Percentiles rank a stretch among this genome's conserved stretches.
Evolutionary conservation across 2,113 vertebrate genomes (phyloP).

Genomic region (Mobula hypostoma): DNA sequence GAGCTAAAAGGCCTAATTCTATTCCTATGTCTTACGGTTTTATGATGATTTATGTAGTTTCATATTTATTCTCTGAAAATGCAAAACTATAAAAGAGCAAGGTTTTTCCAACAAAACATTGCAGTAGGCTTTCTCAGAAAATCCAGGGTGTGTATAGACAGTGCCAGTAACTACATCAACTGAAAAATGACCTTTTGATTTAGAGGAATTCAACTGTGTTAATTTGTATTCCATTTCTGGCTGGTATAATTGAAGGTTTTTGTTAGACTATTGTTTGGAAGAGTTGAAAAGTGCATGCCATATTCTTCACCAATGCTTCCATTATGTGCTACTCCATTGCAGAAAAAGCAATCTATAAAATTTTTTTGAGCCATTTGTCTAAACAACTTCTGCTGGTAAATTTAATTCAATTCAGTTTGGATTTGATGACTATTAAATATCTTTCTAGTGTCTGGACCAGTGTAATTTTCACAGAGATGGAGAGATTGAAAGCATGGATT

Average conservation of each 20-base stretch:
- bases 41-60: background rate
- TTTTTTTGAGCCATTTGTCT: background rate
- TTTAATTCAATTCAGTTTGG: background rate
- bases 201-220: background rate
- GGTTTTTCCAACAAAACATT: background rate
- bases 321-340: background rate
- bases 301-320: background rate
- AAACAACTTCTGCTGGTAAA: background rate
- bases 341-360: background rate
- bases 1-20: no score
- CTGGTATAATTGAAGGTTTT: slow-evolving; percentile 6
- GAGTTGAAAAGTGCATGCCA: background rate
- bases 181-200: background rate
- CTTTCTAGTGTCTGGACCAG: background rate
- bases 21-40: no score
- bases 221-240: background rate
- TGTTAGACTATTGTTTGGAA: background rate
- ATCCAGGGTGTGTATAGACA: background rate
- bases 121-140: background rate
- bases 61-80: background rate
- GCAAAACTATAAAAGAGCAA: background rate
- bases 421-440: background rate
- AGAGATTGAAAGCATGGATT: no score
- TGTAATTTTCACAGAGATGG: background rate
- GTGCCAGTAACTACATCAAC: background rate